Conservation (phyloP, 2,797 vertebrate species). For the Aplochiton taeniatus region DNA sequence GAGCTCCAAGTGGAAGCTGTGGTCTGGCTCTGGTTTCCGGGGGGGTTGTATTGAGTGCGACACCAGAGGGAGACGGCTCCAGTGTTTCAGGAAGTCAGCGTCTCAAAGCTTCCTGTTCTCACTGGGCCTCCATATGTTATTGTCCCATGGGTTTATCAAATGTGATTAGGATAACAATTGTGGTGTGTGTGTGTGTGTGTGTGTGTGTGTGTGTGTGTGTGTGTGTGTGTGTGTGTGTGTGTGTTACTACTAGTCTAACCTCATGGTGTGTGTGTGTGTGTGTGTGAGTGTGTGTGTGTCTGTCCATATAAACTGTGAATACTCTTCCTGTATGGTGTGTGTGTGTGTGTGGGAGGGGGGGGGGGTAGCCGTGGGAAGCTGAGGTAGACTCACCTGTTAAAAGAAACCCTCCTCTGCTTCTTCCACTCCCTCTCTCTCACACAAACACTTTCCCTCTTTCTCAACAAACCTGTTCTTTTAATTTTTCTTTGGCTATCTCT, state of each 20-base stretch:
- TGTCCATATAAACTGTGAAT: conserved; percentile 51
- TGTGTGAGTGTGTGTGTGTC: conserved; percentile 24
- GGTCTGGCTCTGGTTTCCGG: conserved; percentile 60
- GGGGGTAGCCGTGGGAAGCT: conserved; percentile 43
- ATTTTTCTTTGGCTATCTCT: too few species aligned
- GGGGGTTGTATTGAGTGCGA: conserved; percentile 47
- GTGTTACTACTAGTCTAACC: background rate
- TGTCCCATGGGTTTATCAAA: conserved; percentile 51
- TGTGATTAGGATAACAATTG: background rate
- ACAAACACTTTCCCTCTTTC: background rate
- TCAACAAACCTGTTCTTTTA: background rate
- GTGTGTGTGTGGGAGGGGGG: background rate
- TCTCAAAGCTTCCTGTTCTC: conserved; percentile 59
- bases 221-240: conserved; percentile 12
- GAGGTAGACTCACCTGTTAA: conserved; percentile 61
- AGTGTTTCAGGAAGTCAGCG: conserved; percentile 62
- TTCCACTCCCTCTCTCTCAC: background rate
- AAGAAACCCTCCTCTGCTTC: conserved; percentile 45
- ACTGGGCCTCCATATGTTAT: conserved; percentile 47
- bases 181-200: conserved; percentile 40
- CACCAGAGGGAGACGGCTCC: conserved; percentile 49
- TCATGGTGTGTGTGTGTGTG: conserved; percentile 29
- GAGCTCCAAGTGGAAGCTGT: conserved; percentile 53
- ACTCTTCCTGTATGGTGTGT: conserved; percentile 52
- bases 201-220: background rate